Percentiles rank a stretch among this genome's conserved stretches.
Evolutionary conservation across 2,113 vertebrate species (phyloP).

Genomic region (Vireo altiloquus): DNA sequence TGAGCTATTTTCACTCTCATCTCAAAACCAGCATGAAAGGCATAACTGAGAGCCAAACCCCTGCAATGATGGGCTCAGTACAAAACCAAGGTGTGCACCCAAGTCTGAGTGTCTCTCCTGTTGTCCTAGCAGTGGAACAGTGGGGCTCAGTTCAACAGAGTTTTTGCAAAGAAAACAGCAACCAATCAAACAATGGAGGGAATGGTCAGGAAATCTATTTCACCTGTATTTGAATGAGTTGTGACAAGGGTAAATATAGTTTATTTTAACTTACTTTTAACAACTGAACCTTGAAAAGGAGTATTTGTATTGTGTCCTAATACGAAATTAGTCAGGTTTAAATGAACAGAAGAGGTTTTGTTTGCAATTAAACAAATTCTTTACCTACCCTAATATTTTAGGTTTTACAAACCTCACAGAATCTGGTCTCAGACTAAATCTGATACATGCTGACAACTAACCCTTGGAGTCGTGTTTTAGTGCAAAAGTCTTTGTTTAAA

Average conservation of each 20-base stretch:
- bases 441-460: background rate
- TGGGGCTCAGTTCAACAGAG: background rate
- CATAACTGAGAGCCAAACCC: accelerated
- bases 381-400: background rate
- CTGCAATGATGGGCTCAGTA: background rate
- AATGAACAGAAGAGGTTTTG: background rate
- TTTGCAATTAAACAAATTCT: background rate
- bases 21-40: background rate
- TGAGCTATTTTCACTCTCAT: background rate
- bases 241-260: background rate
- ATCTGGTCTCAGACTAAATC: background rate
- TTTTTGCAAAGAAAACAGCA: background rate
- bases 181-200: background rate
- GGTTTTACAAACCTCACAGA: background rate
- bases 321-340: background rate
- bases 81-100: background rate
- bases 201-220: background rate
- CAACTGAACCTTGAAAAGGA: background rate
- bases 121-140: background rate
- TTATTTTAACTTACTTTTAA: background rate
- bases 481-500: background rate
- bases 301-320: background rate
- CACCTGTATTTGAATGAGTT: background rate
- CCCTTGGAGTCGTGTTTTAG: background rate
- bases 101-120: background rate